These are phyloP conservation scores for Narcine bancroftii DNA, from an alignment of 2,113 vertebrate species.

Conservation along the genomic window DNA sequence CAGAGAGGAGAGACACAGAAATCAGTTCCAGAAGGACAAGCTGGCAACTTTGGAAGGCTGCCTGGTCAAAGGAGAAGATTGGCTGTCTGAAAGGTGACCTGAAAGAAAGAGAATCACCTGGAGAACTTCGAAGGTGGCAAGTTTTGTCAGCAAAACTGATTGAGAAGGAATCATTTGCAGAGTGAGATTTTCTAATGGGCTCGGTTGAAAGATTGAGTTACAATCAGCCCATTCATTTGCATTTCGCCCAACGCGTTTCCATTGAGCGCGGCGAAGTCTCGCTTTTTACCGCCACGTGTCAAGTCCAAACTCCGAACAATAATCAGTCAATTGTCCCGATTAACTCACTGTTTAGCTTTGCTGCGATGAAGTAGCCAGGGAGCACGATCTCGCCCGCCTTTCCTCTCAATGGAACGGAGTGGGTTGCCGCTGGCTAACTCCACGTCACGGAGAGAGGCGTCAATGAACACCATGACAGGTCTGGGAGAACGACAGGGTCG, in stretches of 20 bases:
- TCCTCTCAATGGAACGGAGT: neutral
- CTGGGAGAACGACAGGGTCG: too few species aligned
- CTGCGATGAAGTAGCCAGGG: conserved; percentile 25
- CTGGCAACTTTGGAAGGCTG: too few species aligned
- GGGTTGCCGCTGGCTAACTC: neutral
- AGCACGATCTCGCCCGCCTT: neutral
- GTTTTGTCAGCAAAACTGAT: too few species aligned
- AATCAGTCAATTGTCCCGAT: neutral
- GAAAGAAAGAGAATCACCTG: too few species aligned
- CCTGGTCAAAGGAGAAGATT: too few species aligned
- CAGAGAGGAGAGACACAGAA: too few species aligned
- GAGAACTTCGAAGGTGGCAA: too few species aligned
- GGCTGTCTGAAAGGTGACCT: too few species aligned
- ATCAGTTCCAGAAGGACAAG: too few species aligned
- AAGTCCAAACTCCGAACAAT: neutral
- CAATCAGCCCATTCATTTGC: neutral
- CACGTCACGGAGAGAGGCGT: neutral
- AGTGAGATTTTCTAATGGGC: too few species aligned
- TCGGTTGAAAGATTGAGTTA: neutral
- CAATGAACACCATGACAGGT: neutral
- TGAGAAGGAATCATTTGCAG: too few species aligned
- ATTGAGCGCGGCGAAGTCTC: neutral
- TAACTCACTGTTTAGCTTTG: conserved; percentile 9
- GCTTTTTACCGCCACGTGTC: neutral
- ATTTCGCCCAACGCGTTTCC: neutral